Evolutionary conservation across 1,140 invertebrate genomes (phyloP).

Genomic region (Drosophila nikananu): DNA sequence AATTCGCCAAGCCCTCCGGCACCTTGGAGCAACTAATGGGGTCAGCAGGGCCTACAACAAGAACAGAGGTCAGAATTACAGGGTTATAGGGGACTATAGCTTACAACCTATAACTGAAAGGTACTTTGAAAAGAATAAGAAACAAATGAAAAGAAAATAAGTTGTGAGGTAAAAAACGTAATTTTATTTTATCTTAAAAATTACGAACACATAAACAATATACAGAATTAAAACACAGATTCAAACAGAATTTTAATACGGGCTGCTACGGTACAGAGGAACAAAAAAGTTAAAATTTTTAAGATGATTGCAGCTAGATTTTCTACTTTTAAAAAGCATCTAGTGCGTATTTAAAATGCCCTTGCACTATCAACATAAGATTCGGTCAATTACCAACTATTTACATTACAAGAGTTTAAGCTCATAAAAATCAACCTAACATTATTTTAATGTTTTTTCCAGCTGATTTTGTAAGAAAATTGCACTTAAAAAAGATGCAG

Average conservation of each 20-base stretch:
- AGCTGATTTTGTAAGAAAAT: neutral
- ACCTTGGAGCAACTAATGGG: slow-evolving; percentile 13
- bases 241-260: slow-evolving; percentile 30
- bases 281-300: neutral
- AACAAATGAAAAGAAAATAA: slow-evolving; percentile 36
- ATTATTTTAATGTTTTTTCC: neutral
- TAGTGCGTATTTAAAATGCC: neutral
- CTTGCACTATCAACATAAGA: neutral
- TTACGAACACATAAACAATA: slow-evolving; percentile 44
- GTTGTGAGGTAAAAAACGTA: slow-evolving; percentile 44
- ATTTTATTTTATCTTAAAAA: slow-evolving; percentile 45
- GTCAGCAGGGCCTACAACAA: slow-evolving; percentile 55
- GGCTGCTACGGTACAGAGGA: slow-evolving; percentile 26
- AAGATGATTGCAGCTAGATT: neutral
- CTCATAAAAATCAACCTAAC: neutral
- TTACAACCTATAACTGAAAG: slow-evolving; percentile 17
- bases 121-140: neutral
- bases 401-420: neutral
- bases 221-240: slow-evolving; percentile 34
- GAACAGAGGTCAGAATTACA: slow-evolving; percentile 23
- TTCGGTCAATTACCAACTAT: neutral
- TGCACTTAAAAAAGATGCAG: slow-evolving; percentile 5
- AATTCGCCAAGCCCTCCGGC: slow-evolving; percentile 42
- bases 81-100: slow-evolving; percentile 1
- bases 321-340: neutral